Percentiles rank a stretch among this genome's conserved stretches.
Evolutionary conservation across 2,888 invertebrate genomes (phyloP).

Genomic region (Nycteola revayana): DNA sequence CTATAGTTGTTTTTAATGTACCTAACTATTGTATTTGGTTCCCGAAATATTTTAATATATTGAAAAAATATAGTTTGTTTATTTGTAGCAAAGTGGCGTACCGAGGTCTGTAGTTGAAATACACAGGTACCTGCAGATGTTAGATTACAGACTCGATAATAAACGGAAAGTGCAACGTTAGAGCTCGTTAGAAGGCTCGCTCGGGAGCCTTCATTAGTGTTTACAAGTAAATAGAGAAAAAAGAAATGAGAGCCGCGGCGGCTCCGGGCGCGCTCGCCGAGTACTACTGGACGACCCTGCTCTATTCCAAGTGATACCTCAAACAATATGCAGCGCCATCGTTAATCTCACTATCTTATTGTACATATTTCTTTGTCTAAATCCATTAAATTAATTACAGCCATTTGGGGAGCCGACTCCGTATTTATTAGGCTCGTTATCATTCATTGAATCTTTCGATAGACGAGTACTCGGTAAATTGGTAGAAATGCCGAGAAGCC

Average conservation of each 20-base stretch:
- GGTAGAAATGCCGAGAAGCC: conserved; percentile 62
- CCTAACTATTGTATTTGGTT: too few relatives aligned
- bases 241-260: conserved; percentile 36
- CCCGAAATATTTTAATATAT: not conserved
- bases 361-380: conserved; percentile 81
- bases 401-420: conserved; percentile 74
- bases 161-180: conserved; percentile 58
- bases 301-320: conserved; percentile 47
- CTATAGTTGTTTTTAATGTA: too few relatives aligned
- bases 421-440: conserved; percentile 81
- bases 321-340: conserved; percentile 58
- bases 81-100: conserved; percentile 18
- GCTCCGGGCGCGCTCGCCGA: conserved; percentile 13
- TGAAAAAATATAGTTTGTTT: conserved; percentile 7
- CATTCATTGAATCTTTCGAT: conserved; percentile 80
- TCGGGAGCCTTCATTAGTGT: conserved; percentile 66
- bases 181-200: conserved; percentile 61
- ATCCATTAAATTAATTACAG: conserved; percentile 81
- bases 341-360: conserved; percentile 78
- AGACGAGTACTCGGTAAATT: conserved; percentile 65
- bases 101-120: conserved; percentile 10
- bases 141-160: conserved; percentile 63
- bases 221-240: conserved; percentile 58
- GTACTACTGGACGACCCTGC: too few relatives aligned
- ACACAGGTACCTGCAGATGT: conserved; percentile 27